Evolutionary conservation across 2,888 invertebrate genomes (phyloP), one percentile per base, ranked within the genome.

Genomic region (Scelioninae gen. 1): DNA sequence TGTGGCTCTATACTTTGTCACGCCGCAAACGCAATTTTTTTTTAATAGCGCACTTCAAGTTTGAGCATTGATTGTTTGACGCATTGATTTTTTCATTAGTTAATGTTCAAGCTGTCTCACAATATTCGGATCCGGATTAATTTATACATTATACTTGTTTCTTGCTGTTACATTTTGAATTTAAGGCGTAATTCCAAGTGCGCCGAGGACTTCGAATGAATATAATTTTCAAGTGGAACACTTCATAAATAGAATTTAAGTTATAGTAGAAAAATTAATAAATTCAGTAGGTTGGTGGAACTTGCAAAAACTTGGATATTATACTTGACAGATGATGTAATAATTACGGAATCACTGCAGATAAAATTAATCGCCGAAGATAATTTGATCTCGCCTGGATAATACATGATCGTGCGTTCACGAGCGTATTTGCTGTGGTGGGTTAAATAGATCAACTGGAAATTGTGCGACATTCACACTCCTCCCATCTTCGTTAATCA

Each of bases 341-440:
- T 69, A 80, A 80, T 74, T 55, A 80, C 45, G 63, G 32, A 80
- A 80, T 68, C 53, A 49, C 55, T 49, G 34, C 43, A 75, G 80
- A 80, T 80, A 80, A 80, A 80, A 74, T 74, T 80, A 68, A 80
- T 80, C 53, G 74, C 47, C 43, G 68, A 49, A 79, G 68, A 69
- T 75, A 80, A 80, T 80, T 80, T 74, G 62, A 75, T 74, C 49
- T 47, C 68, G 29, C 62, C 13, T 38, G 68, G 47, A 74, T 80
- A 74, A 80, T 72, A 58, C 65, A 72, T 29, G 47, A 79, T 72
- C 55, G 49, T 66, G 74, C 55, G 68, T 72, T 74, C 72, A 80
- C 55, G 34, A 23, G 40, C 60, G 60, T 60, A 74, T 80, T 77
- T 53, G 53, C 65, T 13, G 34, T n/a, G 38, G 43, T 43, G 34